These are phyloP conservation scores for Cryptoblepharus egeriae DNA, from an alignment of 2,797 vertebrate genomes.

Conservation along the genomic window DNA sequence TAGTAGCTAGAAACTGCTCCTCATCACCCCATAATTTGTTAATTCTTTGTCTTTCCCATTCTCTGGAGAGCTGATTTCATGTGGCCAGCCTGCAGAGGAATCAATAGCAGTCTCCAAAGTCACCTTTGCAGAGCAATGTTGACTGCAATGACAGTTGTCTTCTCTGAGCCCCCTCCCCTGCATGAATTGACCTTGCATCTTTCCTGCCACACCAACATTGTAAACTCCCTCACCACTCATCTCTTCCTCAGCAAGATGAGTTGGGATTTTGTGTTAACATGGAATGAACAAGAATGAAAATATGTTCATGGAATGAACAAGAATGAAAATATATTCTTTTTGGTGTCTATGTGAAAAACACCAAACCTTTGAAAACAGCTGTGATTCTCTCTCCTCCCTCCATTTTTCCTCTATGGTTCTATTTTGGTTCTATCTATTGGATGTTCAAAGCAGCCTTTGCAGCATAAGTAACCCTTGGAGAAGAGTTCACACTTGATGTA, in stretches of 20 bases:
- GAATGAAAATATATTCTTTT: background rate
- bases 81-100: constrained; percentile 14
- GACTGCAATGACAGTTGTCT: background rate
- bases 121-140: background rate
- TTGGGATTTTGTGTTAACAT: background rate
- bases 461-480: background rate
- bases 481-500: background rate
- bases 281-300: background rate
- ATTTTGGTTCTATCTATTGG: background rate
- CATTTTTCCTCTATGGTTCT: background rate
- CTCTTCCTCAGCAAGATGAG: background rate
- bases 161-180: background rate
- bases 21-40: background rate
- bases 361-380: background rate
- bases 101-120: constrained; percentile 29
- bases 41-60: background rate
- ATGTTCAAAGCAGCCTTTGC: background rate
- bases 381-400: background rate
- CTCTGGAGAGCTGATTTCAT: background rate
- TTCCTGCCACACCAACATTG: background rate
- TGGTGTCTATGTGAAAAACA: background rate
- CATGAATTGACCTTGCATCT: background rate
- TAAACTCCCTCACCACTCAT: background rate
- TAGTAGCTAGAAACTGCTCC: background rate
- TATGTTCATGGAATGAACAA: too few species aligned